phyloP scores from a whole-genome alignment of 1,140 invertebrate species.

The Sitophilus oryzae region DNA sequence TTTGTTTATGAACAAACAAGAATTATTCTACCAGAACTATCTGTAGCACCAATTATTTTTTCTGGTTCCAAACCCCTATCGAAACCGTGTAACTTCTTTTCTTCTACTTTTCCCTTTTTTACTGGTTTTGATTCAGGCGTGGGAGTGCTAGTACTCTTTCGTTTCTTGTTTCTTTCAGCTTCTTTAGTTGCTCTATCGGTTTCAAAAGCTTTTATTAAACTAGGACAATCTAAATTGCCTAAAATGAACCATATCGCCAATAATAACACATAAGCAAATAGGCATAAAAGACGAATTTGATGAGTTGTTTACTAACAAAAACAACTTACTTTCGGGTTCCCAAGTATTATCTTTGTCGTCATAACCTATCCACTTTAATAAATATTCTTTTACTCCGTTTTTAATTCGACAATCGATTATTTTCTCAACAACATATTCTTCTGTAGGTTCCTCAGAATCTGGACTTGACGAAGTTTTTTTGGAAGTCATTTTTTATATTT shows the following conservation, averaged over 20 bases:
- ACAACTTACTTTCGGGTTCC: constrained; percentile 60
- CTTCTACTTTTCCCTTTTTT: constrained; percentile 46
- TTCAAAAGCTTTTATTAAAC: constrained; percentile 83
- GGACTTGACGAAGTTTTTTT: constrained; percentile 20
- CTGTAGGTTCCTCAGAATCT: constrained; percentile 23
- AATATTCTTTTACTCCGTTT: constrained; percentile 33
- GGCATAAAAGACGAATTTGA: neutral
- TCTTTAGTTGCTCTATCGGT: constrained; percentile 52
- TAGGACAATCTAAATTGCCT: constrained; percentile 87
- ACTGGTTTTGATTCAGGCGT: constrained; percentile 37
- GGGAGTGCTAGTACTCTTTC: constrained; percentile 31
- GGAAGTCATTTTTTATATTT: constrained; percentile 11
- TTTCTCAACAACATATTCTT: constrained; percentile 36
- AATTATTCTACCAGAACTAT: constrained; percentile 55
- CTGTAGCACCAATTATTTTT: constrained; percentile 88
- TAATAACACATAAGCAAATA: neutral
- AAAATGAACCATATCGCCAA: constrained; percentile 1
- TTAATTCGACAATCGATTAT: constrained; percentile 34
- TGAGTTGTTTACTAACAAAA: neutral
- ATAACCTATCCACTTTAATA: constrained; percentile 48
- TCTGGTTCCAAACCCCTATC: constrained; percentile 84
- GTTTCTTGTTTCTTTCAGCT: constrained; percentile 30
- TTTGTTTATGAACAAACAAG: neutral
- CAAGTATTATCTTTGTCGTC: constrained; percentile 76
- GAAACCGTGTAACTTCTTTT: constrained; percentile 64